Conservation (phyloP, 1,140 invertebrate genomes). For the Drusus annulatus region DNA sequence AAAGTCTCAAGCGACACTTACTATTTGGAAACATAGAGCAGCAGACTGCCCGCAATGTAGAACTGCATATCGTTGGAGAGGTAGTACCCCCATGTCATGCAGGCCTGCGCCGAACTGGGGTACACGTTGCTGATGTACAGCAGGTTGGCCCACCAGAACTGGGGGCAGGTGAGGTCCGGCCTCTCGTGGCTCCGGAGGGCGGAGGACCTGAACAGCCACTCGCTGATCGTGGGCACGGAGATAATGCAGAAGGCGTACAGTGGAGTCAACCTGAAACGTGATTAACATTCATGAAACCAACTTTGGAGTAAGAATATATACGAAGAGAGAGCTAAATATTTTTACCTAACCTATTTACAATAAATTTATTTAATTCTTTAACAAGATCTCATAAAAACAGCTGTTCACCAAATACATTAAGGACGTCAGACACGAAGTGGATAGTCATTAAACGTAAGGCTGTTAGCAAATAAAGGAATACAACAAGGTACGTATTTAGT, state of each 20-base stretch:
- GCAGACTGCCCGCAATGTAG: slow-evolving; percentile 73
- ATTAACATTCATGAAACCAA: no score
- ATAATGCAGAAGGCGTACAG: slow-evolving; percentile 71
- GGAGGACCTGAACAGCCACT: slow-evolving; percentile 69
- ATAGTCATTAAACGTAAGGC: no score
- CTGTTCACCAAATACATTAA: no score
- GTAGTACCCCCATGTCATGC: slow-evolving; percentile 88
- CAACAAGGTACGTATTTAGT: no score
- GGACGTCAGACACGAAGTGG: no score
- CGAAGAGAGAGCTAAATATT: no score
- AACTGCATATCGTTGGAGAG: slow-evolving; percentile 87
- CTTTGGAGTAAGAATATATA: no score
- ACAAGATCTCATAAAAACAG: no score
- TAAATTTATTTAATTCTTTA: no score
- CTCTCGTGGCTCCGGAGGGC: slow-evolving; percentile 69
- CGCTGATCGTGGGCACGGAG: slow-evolving; percentile 68
- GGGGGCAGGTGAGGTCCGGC: slow-evolving; percentile 69
- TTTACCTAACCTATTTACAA: no score
- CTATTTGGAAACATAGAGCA: slow-evolving; percentile 58
- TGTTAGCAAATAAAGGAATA: no score
- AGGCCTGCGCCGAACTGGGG: slow-evolving; percentile 70
- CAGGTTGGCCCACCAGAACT: slow-evolving; percentile 78
- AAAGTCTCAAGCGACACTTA: no score
- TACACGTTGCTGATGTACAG: slow-evolving; percentile 78
- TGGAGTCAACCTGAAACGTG: slow-evolving; percentile 68